Base-by-base conservation (phyloP, 2,113 vertebrate species). In the Drymodes brunneopygia region DNA sequence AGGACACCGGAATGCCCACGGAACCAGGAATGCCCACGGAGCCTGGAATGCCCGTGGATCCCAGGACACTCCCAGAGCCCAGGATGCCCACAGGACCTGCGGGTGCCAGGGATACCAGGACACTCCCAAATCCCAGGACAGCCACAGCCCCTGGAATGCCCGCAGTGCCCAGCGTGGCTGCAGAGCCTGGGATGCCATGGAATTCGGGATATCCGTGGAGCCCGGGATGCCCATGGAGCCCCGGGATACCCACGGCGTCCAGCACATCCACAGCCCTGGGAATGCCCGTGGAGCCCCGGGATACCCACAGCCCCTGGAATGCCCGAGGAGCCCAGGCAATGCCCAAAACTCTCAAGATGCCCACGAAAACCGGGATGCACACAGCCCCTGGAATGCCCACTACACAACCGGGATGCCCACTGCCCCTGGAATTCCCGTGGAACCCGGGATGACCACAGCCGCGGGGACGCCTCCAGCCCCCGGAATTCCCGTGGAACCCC, bases 21-120 rank as follows among this genome's bases (percentile, higher is more conserved):
- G 48, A 13, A 6, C 15, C 28, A 7, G 14, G 27, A 33, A 18
- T 20, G 19, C 23, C 28, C 12, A 6, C 1, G 1, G 44, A 1
- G 6, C n/a, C 24, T 0, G 3, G 35, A 1, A 13, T 54, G 27
- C 12, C 61, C 21, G 1, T 12, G 27, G 47, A 53, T 27, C 38
- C 75, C 60, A 8, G 48, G 24, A 53, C 20, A 51, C 19, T 20
- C 25, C 6, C n/a, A 13, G 12, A 23, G 3, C 31, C 18, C 44
- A 3, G 72, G 11, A 40, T 24, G 8, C 8, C 24, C 47, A 15
- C 48, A 29, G 28, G 2, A 3, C 44, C 15, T 3, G 45, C 56
- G n/a, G n/a, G n/a, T n/a, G n/a, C n/a, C 38, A 38, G 9, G 38
- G 38, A 38, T 38, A 9, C 38, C 38, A 38, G 38, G 38, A 38